Conservation (phyloP, 2,888 invertebrate species). For the Melieria crassipennis region DNA sequence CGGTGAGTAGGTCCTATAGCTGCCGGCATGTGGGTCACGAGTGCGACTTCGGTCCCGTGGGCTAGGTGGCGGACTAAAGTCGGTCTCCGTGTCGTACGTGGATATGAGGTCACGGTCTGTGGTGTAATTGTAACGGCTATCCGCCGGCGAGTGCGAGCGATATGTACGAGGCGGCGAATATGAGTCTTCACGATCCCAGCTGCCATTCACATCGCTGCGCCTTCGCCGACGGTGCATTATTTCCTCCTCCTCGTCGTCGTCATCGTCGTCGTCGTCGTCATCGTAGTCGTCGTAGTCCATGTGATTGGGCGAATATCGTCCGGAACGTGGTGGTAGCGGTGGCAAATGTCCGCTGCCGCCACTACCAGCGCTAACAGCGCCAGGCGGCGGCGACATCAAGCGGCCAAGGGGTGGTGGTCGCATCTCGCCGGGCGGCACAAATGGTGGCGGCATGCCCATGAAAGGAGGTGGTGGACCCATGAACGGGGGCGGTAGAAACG, state of each 20-base stretch:
- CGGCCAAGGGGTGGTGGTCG: constrained; percentile 69
- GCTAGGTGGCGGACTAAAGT: constrained; percentile 74
- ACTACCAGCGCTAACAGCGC: constrained; percentile 30
- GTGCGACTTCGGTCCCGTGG: constrained; percentile 53
- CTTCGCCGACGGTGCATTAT: constrained; percentile 35
- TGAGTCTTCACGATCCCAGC: constrained; percentile 54
- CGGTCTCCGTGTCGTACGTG: constrained; percentile 72
- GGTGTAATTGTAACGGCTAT: constrained; percentile 68
- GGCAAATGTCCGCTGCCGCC: constrained; percentile 21
- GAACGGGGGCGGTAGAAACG: constrained; percentile 71
- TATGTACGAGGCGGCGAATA: constrained; percentile 60
- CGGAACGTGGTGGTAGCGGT: constrained; percentile 32
- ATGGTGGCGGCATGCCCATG: constrained; percentile 68
- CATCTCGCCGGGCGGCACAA: constrained; percentile 68
- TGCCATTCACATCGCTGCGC: constrained; percentile 44
- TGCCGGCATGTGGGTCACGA: constrained; percentile 48
- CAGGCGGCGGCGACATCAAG: constrained; percentile 68
- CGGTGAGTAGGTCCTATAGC: constrained; percentile 42
- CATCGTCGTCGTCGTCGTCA: constrained; percentile 44
- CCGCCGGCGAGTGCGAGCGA: constrained; percentile 63
- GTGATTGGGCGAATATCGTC: constrained; percentile 42
- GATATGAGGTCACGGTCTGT: constrained; percentile 67
- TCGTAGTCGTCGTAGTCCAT: constrained; percentile 48
- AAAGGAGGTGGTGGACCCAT: constrained; percentile 73
- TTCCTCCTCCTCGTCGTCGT: constrained; percentile 24